Base-by-base conservation (phyloP, 1,140 invertebrate genomes). In the Melanaphis sacchari region DNA sequence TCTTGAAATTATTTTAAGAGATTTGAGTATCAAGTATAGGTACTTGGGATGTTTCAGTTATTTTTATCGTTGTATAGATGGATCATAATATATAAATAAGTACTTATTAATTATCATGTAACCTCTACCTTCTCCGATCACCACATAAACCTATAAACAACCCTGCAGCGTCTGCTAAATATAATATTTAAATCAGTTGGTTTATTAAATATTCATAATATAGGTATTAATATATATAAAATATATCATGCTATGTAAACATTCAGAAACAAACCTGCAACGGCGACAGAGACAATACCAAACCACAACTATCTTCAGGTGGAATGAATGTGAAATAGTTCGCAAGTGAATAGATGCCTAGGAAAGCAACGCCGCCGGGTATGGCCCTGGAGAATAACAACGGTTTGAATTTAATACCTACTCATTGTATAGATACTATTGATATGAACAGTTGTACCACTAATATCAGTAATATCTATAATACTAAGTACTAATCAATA, bases 261-360 rank as follows among this genome's bases (percentile, higher is more conserved):
- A 40, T 84, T 66, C 31, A 26, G 22, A 8, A 38, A 93, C 91
- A 43, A 31, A 94, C 94, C 94, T 94, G 94, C 22, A 95, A 85
- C 22, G 95, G 94, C 18, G 94, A 94, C n/a, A 95, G 93, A 36
- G 94, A 94, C 31, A 95, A 49, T 41, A 95, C 94, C 8, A 94
- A 90, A 59, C 96, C 96, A 93, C 95, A 96, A 40, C 95, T 96
- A 22, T 95, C 95, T 93, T 95, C 95, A 66, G 95, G 95, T n/a
- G 96, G 95, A 52, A 95, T 94, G 91, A 96, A 96, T 66, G 95
- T 95, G 84, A 95, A 95, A 93, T 96, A 96, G 94, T 96, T 95
- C 52, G 95, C 94, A 41, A 96, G 94, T 90, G 96, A 96, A 54
- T 96, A 94, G 31, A 94, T 40, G n/a, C 95, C 95, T 7, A 96